Evolutionary conservation across 2,797 vertebrate genomes (phyloP).

Genomic region (Tauraco hartlaubi): DNA sequence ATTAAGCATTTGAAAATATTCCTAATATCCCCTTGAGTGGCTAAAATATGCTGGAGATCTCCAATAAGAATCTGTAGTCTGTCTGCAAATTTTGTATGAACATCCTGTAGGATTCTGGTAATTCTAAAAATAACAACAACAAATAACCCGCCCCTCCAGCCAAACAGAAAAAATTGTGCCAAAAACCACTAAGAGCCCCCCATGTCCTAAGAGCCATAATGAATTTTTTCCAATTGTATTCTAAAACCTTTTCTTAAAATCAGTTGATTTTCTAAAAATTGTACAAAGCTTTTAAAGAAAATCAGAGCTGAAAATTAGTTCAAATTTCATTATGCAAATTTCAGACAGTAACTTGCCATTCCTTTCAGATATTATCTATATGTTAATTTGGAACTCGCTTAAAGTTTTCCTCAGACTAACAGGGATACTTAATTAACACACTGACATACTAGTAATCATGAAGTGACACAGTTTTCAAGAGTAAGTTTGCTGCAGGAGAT

Average conservation of each 20-base stretch:
- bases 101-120: slow-evolving; percentile 47
- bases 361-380: background rate
- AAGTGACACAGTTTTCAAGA: background rate
- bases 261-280: background rate
- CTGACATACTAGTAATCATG: background rate
- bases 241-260: background rate
- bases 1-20: background rate
- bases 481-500: background rate
- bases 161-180: background rate
- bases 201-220: background rate
- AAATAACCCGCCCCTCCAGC: background rate
- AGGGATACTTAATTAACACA: background rate
- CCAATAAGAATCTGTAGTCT: slow-evolving; percentile 35
- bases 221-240: background rate
- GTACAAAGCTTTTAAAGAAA: background rate
- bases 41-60: background rate
- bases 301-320: background rate
- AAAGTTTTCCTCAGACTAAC: background rate
- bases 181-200: background rate
- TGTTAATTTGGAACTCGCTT: background rate
- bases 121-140: background rate
- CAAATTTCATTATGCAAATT: background rate
- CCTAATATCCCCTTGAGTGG: background rate
- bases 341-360: background rate
- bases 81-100: slow-evolving; percentile 28